Evolutionary conservation across 64 coral and sea anemone genomes (phyloP), one percentile per base, ranked within the genome.

Genomic region (Actinia equina): DNA sequence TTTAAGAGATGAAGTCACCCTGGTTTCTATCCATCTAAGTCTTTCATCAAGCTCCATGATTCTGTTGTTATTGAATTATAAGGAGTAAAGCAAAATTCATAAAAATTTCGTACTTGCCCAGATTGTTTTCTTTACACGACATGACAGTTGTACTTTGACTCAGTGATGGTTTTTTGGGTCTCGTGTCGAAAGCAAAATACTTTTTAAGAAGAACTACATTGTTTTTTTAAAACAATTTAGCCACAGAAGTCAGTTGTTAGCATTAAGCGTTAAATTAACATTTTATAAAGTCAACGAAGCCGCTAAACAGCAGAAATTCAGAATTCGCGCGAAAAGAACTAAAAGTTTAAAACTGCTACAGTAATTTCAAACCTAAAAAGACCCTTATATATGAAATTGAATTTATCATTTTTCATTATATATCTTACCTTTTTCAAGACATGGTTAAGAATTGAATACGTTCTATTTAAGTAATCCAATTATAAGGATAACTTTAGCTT

Each of bases 21-120:
- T 49, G 41, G 89, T 98, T 59, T 98, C 96, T 89, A 98, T 98
- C 96, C 96, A 98, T 20, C 93, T 81, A 16, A 98, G 55, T 41
- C 96, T 89, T 76, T 98, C 96, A 20, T 98, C 96, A 56, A 98
- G 77, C 86, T 98, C 96, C 96, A 98, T 98, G 19, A 54, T 79
- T 91, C 51, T 58, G 15, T 87, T 60, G 4, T 82, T 77, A 23
- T 1, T 82, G 53, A 46, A 13, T 77, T 23, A 86, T 12, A 37
- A 37, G 30, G 14, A 52, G 45, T 71, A 63, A 43, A 27, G 58
- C 43, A 62, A 60, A 46, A 77, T 77, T 37, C 43, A 46, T 53
- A 3, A 74, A 74, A 13, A 30, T 74, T 25, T 49, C 46, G 46
- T 49, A 49, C n/a, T 74, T 41, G 3, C 23, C 5, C 2, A 41